Percentiles rank a stretch among this genome's conserved stretches.
Evolutionary conservation across 1,140 invertebrate species (phyloP).

Genomic region (Caenorhabditis brenneri): DNA sequence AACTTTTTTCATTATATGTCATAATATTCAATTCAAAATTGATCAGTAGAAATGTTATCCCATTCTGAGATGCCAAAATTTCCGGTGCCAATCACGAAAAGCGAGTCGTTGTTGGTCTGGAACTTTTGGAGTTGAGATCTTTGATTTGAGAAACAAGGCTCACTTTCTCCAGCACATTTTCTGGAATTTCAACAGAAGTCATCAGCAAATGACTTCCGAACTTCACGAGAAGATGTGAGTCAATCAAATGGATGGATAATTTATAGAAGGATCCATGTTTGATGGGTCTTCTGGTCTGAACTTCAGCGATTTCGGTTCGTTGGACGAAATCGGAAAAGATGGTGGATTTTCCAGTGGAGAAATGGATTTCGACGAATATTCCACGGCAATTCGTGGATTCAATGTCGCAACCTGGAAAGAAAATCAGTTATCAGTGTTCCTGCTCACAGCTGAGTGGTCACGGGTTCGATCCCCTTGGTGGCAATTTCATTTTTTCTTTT

Average conservation of each 20-base stretch:
- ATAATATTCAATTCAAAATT: too few species aligned
- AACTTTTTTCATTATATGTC: too few species aligned
- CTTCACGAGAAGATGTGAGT: background rate
- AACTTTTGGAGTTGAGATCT: background rate
- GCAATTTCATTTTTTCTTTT: background rate
- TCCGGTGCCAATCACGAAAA: background rate
- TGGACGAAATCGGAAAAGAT: background rate
- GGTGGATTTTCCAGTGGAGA: background rate
- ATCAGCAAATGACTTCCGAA: background rate
- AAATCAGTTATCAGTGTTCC: too few species aligned
- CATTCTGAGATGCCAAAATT: constrained; percentile 5
- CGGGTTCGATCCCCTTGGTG: background rate
- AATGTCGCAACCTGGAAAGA: background rate
- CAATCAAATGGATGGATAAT: background rate
- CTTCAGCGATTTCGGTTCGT: background rate
- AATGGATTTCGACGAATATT: background rate
- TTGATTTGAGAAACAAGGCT: background rate
- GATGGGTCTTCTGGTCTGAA: background rate
- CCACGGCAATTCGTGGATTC: background rate
- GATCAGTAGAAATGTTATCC: background rate
- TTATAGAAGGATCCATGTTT: background rate
- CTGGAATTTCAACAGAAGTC: background rate
- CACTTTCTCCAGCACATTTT: background rate
- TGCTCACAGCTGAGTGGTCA: too few species aligned
- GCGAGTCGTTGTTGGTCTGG: background rate